Conservation (phyloP, 2,797 vertebrate genomes). For the Melanotaenia nigrans region DNA sequence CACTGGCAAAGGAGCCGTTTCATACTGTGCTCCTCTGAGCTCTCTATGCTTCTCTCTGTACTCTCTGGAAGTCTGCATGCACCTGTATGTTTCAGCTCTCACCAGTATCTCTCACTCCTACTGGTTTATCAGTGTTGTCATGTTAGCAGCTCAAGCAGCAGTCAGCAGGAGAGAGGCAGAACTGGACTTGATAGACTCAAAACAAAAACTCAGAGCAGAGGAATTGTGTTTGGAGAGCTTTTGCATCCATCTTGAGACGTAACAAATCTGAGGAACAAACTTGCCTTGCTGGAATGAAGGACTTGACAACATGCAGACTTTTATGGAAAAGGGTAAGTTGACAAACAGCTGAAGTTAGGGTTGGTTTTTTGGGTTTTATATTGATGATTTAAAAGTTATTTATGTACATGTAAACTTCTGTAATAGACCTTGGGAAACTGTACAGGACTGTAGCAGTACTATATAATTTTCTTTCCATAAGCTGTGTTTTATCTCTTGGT, state of each 20-base stretch:
- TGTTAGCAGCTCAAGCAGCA: slow-evolving; percentile 54
- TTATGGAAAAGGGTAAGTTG: slow-evolving; percentile 64
- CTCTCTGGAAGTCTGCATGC: slow-evolving; percentile 62
- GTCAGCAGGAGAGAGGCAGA: slow-evolving; percentile 61
- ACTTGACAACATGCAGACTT: slow-evolving; percentile 52
- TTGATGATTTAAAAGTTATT: slow-evolving; percentile 34
- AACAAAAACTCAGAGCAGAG: slow-evolving; percentile 59
- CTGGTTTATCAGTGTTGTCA: slow-evolving; percentile 66
- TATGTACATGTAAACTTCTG: slow-evolving; percentile 8
- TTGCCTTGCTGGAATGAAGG: slow-evolving; percentile 60
- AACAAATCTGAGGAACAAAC: slow-evolving; percentile 67
- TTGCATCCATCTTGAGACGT: slow-evolving; percentile 73
- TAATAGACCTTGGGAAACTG: slow-evolving; percentile 2
- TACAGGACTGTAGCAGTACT: not conserved
- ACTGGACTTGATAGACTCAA: slow-evolving; percentile 66
- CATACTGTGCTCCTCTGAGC: slow-evolving; percentile 66
- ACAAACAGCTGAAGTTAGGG: slow-evolving; percentile 53
- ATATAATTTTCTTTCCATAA: slow-evolving; percentile 15
- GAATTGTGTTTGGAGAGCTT: slow-evolving; percentile 69
- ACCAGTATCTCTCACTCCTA: slow-evolving; percentile 51
- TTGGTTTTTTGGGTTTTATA: slow-evolving; percentile 25
- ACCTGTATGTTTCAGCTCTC: slow-evolving; percentile 71
- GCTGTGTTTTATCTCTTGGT: slow-evolving; percentile 41
- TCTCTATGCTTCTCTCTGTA: slow-evolving; percentile 61
- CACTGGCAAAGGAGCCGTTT: slow-evolving; percentile 72